phyloP scores from a whole-genome alignment of 2,888 invertebrate species.

The Sclerodermus sp. region DNA sequence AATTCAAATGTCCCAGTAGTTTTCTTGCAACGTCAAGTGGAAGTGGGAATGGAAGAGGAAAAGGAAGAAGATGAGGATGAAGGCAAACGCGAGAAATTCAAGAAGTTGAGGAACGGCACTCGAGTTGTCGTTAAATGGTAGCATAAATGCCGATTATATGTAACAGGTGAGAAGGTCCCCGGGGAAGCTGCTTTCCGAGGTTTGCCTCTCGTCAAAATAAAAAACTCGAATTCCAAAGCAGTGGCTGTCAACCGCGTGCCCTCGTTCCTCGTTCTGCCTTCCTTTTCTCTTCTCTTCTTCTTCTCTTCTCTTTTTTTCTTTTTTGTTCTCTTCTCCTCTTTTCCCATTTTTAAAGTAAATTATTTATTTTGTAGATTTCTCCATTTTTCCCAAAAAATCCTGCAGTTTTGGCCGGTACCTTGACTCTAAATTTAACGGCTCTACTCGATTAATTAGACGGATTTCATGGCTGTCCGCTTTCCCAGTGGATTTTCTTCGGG shows the following conservation, averaged over 20 bases:
- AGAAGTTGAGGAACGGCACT: background rate
- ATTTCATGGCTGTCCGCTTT: too few relatives aligned
- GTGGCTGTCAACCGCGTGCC: constrained; percentile 43
- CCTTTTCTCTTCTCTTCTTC: background rate
- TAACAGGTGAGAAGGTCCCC: constrained; percentile 49
- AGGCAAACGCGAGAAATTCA: too few relatives aligned
- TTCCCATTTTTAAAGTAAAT: constrained; percentile 2
- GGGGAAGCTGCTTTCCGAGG: constrained; percentile 40
- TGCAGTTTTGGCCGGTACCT: too few relatives aligned
- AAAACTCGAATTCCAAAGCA: constrained; percentile 51
- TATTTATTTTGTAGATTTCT: too few relatives aligned
- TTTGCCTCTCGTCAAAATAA: constrained; percentile 47
- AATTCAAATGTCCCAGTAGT: too few relatives aligned
- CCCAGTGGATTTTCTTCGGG: too few relatives aligned
- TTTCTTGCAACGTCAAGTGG: too few relatives aligned
- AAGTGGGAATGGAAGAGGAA: too few relatives aligned
- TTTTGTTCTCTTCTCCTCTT: background rate
- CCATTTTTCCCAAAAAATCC: background rate
- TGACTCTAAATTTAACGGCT: too few relatives aligned
- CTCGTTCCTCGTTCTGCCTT: background rate
- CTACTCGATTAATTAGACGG: too few relatives aligned
- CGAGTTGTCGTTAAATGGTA: constrained; percentile 30
- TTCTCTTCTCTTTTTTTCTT: too few relatives aligned
- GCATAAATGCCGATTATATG: constrained; percentile 31
- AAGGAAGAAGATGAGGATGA: too few relatives aligned